Base-by-base conservation (phyloP, 2,797 vertebrate genomes). In the Notamacropus eugenii region DNA sequence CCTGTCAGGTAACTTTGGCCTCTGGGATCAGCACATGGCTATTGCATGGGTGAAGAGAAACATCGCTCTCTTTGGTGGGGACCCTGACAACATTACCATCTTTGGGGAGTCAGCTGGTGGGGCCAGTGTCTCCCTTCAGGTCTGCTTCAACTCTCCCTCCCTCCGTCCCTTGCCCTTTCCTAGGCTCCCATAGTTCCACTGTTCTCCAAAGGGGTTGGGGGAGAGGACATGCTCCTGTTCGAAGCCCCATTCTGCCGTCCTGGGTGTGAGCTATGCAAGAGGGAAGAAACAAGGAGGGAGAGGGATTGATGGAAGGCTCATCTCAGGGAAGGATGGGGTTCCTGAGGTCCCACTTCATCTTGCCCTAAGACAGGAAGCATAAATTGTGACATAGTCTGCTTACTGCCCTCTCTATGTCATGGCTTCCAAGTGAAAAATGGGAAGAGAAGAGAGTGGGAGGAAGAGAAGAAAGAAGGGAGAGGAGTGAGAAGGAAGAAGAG, bases 21-120 rank as follows among this genome's bases (percentile, higher is more conserved):
- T 99, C 91, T 99, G 99, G 99, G 99, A 99, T 96, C 99, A 99
- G 99, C 99, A 99, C 0, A 99, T 99, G 92, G 99, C 99, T 96
- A 99, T 99, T 0, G 98, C 99, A 2, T 99, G 99, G 99, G 99
- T 99, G 92, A 98, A 99, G 99, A 99, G 99, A 97, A 99, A 99
- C 98, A 99, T 99, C 93, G 99, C 95, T 0, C 98, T 98, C 40
- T 99, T 99, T 11, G 99, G 99, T 6, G 99, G 99, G 14, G 99
- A 99, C 98, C 99, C 99, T 0, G 90, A 99, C 95, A 99, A 99
- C 98, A 98, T 99, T 97, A 99, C 99, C 34, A 0, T 99, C 97
- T 99, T 99, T 57, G 99, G 99, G 93, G 99, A 99, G 91, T 99
- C 99, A 5, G 99, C 99, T 0, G 99, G 99, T 54, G 99, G 22